These are phyloP conservation scores for Rhorus exstirpatorius DNA, from an alignment of 2,888 invertebrate genomes.

Conservation along the genomic window DNA sequence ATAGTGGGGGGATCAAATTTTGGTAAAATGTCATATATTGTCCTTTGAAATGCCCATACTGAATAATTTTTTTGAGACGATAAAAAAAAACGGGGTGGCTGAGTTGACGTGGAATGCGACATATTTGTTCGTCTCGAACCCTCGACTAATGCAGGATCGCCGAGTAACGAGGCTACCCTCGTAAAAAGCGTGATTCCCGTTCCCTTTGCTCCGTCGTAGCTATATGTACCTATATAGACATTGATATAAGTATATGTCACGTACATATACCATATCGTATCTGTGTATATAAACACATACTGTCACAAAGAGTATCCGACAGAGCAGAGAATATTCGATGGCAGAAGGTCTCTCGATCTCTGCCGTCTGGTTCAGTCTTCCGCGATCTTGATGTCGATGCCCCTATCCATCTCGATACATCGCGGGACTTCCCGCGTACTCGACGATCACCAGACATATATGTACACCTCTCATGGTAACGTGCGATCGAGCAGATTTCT, in stretches of 20 bases:
- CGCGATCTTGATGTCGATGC: conserved; percentile 34
- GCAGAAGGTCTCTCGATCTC: conserved; percentile 20
- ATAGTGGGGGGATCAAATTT: too few relatives aligned
- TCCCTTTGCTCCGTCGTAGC: conserved; percentile 39
- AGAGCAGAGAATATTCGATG: conserved; percentile 21
- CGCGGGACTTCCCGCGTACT: conserved; percentile 15
- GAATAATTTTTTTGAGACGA: too few relatives aligned
- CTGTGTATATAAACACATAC: neutral
- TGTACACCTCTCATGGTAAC: conserved; percentile 7
- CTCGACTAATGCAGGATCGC: conserved; percentile 59
- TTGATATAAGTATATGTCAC: conserved; percentile 1
- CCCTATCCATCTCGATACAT: conserved; percentile 37
- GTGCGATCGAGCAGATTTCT: conserved; percentile 46
- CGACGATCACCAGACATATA: conserved; percentile 19
- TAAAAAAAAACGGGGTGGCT: too few relatives aligned
- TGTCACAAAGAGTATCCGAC: conserved; percentile 18
- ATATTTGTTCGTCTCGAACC: too few relatives aligned
- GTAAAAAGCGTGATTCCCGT: conserved; percentile 60
- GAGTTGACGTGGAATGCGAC: too few relatives aligned
- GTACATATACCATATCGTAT: neutral
- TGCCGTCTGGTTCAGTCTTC: conserved; percentile 22
- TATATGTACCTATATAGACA: neutral
- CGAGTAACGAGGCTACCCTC: conserved; percentile 64
- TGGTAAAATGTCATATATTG: too few relatives aligned
- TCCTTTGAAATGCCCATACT: too few relatives aligned